Conservation (phyloP, 2,797 vertebrate genomes). For the Falco concolor region DNA sequence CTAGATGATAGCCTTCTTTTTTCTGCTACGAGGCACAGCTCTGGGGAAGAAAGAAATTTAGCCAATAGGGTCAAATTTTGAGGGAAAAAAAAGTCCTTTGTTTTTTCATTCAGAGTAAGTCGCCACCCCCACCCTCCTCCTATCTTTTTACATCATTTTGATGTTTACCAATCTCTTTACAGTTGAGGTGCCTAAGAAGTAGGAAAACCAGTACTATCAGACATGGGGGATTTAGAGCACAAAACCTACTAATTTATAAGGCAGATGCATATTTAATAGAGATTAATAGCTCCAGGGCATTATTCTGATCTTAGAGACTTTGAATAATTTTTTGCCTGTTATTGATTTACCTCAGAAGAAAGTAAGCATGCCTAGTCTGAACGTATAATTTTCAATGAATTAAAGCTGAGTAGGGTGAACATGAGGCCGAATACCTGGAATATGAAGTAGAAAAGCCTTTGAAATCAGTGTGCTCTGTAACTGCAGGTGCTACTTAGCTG, state of each 20-base stretch:
- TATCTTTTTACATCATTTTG: neutral
- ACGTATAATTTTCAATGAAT: neutral
- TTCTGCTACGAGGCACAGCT: neutral
- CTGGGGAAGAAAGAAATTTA: neutral
- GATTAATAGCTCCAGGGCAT: neutral
- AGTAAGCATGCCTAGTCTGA: rapidly evolving
- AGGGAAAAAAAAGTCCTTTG: rapidly evolving
- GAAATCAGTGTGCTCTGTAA: neutral
- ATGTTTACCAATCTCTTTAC: neutral
- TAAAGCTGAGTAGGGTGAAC: neutral
- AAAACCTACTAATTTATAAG: neutral
- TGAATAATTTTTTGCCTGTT: neutral
- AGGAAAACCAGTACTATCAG: neutral
- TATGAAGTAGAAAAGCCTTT: neutral
- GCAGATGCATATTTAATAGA: neutral
- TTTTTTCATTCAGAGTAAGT: neutral
- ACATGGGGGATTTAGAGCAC: neutral
- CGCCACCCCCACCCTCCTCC: neutral
- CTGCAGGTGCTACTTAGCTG: neutral
- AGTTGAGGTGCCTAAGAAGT: neutral
- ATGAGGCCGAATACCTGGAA: neutral
- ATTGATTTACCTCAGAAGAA: neutral
- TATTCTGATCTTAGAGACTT: neutral
- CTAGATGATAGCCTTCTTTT: neutral
- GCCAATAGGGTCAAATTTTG: neutral